Conservation (phyloP, 2,797 vertebrate species). For the Ceryle rudis region DNA sequence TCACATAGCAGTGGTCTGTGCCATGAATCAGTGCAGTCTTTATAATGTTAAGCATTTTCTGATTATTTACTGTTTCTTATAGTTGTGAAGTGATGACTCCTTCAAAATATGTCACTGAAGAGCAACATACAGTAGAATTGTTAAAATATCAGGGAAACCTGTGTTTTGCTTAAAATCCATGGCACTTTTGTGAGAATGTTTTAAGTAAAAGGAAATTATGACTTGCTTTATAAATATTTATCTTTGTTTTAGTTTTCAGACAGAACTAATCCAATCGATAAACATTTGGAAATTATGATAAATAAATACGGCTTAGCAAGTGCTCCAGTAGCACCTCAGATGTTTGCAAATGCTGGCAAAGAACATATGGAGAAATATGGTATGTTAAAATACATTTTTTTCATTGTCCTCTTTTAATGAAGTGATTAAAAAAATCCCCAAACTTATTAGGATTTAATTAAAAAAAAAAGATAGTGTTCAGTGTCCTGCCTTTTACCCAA, state of each 20-base stretch:
- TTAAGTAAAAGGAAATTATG: neutral
- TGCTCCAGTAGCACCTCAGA: slow-evolving; percentile 84
- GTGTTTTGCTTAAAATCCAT: neutral
- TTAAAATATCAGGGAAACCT: neutral
- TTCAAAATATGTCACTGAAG: neutral
- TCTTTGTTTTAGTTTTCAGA: slow-evolving; percentile 79
- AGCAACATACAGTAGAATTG: neutral
- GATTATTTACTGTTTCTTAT: neutral
- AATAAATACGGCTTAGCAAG: slow-evolving; percentile 84
- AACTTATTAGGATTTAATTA: neutral
- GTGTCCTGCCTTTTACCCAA: neutral
- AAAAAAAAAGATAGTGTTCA: neutral
- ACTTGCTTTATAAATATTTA: neutral
- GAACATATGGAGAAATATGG: slow-evolving; percentile 98
- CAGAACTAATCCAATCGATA: slow-evolving; percentile 88
- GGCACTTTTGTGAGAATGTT: neutral
- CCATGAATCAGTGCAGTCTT: neutral
- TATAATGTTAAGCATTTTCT: neutral
- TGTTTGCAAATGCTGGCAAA: slow-evolving; percentile 90
- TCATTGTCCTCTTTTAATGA: neutral
- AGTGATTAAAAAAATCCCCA: neutral
- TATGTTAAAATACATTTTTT: slow-evolving; percentile 61
- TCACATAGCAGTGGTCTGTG: neutral
- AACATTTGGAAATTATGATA: slow-evolving; percentile 90
- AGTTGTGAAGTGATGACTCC: neutral